phyloP scores from a whole-genome alignment of 92 coral and sea anemone species.

The Plumapathes pennacea region DNA sequence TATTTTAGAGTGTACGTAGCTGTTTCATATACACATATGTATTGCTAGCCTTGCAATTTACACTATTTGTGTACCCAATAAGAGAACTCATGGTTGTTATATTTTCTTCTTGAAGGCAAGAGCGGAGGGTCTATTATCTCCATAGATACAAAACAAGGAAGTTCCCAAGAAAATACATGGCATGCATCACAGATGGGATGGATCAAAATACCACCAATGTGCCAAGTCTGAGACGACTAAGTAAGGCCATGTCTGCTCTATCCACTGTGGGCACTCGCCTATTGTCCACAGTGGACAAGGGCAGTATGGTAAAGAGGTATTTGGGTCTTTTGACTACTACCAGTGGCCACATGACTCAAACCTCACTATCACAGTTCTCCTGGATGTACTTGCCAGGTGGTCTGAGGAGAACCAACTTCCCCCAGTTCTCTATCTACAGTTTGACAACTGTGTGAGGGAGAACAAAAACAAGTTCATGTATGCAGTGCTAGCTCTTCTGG shows the following conservation, averaged over 20 bases:
- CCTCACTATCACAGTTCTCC: conserved; percentile 39
- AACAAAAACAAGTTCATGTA: conserved; percentile 47
- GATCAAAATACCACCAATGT: conserved; percentile 60
- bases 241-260: conserved; percentile 41
- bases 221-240: conserved; percentile 28
- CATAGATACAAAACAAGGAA: conserved; percentile 59
- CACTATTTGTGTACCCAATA: no score
- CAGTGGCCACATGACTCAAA: conserved; percentile 69
- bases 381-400: conserved; percentile 32
- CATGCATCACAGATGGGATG: conserved; percentile 60
- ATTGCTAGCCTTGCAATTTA: no score
- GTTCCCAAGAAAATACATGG: conserved; percentile 45
- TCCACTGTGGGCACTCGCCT: conserved; percentile 47
- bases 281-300: conserved; percentile 48
- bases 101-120: no score
- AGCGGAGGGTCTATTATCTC: conserved; percentile 40
- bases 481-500: conserved; percentile 36
- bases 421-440: conserved; percentile 50
- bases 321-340: conserved; percentile 44
- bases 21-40: no score
- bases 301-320: conserved; percentile 21
- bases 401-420: conserved; percentile 33
- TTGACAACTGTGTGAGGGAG: conserved; percentile 56
- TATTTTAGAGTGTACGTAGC: no score
- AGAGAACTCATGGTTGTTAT: no score